phyloP scores from a whole-genome alignment of 2,888 invertebrate species.

The Aphodius granarius region DNA sequence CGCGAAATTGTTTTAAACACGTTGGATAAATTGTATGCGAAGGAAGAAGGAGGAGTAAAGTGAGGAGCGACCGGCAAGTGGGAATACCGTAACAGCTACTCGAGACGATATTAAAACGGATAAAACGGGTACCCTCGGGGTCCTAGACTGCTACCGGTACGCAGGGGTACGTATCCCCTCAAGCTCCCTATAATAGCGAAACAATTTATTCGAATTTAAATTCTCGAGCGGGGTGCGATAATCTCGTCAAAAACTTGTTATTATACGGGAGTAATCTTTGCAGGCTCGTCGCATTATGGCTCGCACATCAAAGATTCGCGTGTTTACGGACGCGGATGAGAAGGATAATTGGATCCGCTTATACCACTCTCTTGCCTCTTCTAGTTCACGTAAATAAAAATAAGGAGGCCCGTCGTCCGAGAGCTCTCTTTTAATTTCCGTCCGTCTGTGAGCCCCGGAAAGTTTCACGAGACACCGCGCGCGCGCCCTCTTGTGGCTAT shows the following conservation, averaged over 20 bases:
- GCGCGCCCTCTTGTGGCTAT: not conserved
- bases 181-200: slow-evolving; percentile 20
- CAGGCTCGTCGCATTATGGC: slow-evolving; percentile 28
- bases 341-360: not conserved
- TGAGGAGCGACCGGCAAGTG: not conserved
- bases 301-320: not conserved
- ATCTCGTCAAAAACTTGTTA: slow-evolving; percentile 55
- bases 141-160: not conserved
- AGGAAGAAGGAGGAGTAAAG: not conserved
- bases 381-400: not conserved
- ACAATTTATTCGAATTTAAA: slow-evolving; percentile 44
- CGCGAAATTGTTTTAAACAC: not conserved
- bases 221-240: slow-evolving; percentile 43
- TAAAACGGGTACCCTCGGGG: not conserved
- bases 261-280: slow-evolving; percentile 53
- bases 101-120: not conserved
- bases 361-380: not conserved
- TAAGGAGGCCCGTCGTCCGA: not conserved
- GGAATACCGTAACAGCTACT: not conserved
- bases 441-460: not conserved
- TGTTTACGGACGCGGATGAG: not conserved
- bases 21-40: not conserved
- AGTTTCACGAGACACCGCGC: not conserved
- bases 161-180: not conserved
- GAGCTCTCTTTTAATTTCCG: not conserved